Evolutionary conservation across 2,888 invertebrate species (phyloP).

Genomic region (Drosophila percnosoma): DNA sequence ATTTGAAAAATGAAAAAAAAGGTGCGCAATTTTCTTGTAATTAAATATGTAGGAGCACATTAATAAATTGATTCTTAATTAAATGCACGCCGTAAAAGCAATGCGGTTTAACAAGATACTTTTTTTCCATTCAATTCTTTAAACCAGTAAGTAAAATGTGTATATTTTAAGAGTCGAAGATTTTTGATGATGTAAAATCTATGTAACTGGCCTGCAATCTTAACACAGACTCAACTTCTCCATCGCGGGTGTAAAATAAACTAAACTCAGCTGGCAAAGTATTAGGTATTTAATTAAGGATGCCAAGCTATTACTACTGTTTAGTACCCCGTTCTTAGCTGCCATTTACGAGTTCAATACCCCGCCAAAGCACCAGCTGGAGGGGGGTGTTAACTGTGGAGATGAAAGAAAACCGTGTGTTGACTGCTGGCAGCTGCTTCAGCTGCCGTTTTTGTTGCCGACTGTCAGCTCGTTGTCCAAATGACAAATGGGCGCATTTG

Average conservation of each 20-base stretch:
- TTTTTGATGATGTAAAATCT: neutral
- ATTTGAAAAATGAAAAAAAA: slow-evolving; percentile 43
- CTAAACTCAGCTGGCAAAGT: neutral
- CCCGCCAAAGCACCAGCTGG: slow-evolving; percentile 14
- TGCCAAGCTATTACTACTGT: neutral
- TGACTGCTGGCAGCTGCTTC: slow-evolving; percentile 35
- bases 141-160: neutral
- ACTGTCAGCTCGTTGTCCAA: slow-evolving; percentile 76
- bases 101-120: neutral
- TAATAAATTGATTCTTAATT: slow-evolving; percentile 70
- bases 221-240: neutral
- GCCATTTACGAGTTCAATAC: slow-evolving; percentile 30
- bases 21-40: slow-evolving; percentile 54
- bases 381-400: slow-evolving; percentile 15
- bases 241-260: neutral
- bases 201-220: rapidly evolving
- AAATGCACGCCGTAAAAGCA: slow-evolving; percentile 45
- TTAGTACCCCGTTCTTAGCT: neutral
- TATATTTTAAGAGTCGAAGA: neutral
- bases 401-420: slow-evolving; percentile 16
- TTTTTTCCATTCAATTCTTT: neutral
- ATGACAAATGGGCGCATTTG: slow-evolving; percentile 81
- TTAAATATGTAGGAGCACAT: slow-evolving; percentile 63
- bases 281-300: neutral
- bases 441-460: slow-evolving; percentile 27